These are phyloP conservation scores for Rutpela maculata DNA, from an alignment of 2,888 invertebrate species.

Conservation along the genomic window DNA sequence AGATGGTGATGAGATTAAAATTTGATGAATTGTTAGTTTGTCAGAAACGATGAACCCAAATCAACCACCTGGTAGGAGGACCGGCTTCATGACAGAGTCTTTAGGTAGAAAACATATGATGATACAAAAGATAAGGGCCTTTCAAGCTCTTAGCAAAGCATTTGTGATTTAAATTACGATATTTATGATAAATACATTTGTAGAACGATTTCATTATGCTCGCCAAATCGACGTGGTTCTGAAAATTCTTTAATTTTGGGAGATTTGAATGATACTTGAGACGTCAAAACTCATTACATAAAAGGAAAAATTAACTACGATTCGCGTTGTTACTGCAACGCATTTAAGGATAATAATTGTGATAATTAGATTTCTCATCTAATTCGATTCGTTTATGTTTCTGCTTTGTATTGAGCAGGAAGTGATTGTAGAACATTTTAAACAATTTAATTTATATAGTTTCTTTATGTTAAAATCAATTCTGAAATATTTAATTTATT, in stretches of 20 bases:
- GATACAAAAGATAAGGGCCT: slow-evolving; percentile 10
- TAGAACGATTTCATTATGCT: not conserved
- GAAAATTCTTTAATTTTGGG: not conserved
- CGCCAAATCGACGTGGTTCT: not conserved
- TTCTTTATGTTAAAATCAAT: too few species aligned
- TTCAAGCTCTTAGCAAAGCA: slow-evolving; percentile 1
- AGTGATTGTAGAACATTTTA: not conserved
- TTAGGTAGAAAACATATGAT: slow-evolving; percentile 44
- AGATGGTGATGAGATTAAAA: slow-evolving; percentile 58
- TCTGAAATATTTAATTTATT: too few species aligned
- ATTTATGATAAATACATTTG: not conserved
- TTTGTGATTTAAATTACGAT: slow-evolving; percentile 9
- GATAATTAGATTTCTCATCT: not conserved
- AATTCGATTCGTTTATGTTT: not conserved
- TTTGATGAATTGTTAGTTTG: slow-evolving; percentile 58
- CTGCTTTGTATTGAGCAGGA: not conserved
- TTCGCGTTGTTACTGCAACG: not conserved
- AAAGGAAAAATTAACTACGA: not conserved
- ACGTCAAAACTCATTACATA: not conserved
- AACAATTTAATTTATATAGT: not conserved
- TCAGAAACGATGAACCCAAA: slow-evolving; percentile 54
- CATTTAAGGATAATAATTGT: not conserved
- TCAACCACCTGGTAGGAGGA: slow-evolving; percentile 59
- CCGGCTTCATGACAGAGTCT: slow-evolving; percentile 47
- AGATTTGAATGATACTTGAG: not conserved